These are phyloP conservation scores for Drosophila tripunctata DNA, from an alignment of 2,888 invertebrate species.

Conservation along the genomic window DNA sequence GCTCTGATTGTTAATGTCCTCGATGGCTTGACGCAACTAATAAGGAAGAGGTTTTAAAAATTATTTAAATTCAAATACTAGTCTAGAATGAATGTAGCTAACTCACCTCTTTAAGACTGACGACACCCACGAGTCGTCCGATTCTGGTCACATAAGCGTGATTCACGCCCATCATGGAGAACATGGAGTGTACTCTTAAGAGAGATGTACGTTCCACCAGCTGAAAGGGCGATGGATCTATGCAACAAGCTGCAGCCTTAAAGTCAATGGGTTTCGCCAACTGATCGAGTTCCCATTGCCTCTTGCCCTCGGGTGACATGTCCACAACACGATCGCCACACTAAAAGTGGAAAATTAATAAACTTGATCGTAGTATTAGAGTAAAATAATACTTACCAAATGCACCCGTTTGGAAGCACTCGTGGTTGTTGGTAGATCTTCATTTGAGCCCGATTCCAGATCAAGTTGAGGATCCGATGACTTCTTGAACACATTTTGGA, in stretches of 20 bases:
- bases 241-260: slow-evolving; percentile 86
- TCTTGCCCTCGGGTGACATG: slow-evolving; percentile 96
- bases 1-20: slow-evolving; percentile 93
- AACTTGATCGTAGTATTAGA: too few relatives aligned
- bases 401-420: slow-evolving; percentile 94
- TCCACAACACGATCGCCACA: slow-evolving; percentile 91
- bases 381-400: too few relatives aligned
- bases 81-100: background rate
- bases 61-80: too few relatives aligned
- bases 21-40: slow-evolving; percentile 93
- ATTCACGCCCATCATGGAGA: slow-evolving; percentile 98
- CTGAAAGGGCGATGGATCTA: slow-evolving; percentile 99
- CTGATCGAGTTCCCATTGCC: slow-evolving; percentile 96
- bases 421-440: slow-evolving; percentile 84
- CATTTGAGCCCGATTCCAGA: slow-evolving; percentile 86
- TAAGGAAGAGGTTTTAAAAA: background rate
- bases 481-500: slow-evolving; percentile 95
- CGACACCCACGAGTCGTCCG: slow-evolving; percentile 96
- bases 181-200: slow-evolving; percentile 97
- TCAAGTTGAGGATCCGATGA: slow-evolving; percentile 92
- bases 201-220: slow-evolving; percentile 96
- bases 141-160: slow-evolving; percentile 99
- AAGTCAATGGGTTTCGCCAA: slow-evolving; percentile 93
- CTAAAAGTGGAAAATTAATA: slow-evolving; percentile 2
- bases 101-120: slow-evolving; percentile 95